These are phyloP conservation scores for Pollenia griseotomentosa DNA, from an alignment of 2,888 invertebrate genomes.

Conservation along the genomic window DNA sequence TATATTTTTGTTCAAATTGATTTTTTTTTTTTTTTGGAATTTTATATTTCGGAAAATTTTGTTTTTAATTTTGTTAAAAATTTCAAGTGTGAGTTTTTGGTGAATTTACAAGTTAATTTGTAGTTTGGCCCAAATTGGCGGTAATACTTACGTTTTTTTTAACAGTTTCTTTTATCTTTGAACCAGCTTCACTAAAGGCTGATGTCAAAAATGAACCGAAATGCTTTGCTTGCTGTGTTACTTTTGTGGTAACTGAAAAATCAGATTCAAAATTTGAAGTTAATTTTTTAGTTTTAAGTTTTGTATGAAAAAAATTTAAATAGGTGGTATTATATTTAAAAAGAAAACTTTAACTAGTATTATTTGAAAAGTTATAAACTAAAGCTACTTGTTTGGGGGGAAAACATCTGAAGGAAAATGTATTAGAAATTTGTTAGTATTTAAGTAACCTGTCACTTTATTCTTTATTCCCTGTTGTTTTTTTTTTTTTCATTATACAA, in stretches of 20 bases:
- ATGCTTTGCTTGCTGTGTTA: slow-evolving; percentile 94
- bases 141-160: slow-evolving; percentile 95
- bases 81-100: slow-evolving; percentile 18
- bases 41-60: slow-evolving; percentile 4
- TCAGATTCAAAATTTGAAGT: slow-evolving; percentile 56
- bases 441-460: slow-evolving; percentile 80
- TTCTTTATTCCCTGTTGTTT: slow-evolving; percentile 44
- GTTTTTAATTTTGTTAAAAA: not conserved
- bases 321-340: not conserved
- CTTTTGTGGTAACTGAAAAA: slow-evolving; percentile 92
- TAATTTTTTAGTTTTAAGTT: not conserved
- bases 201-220: slow-evolving; percentile 97
- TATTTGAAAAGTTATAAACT: slow-evolving; percentile 1
- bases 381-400: not conserved
- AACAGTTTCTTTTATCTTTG: slow-evolving; percentile 97
- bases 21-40: slow-evolving; percentile 33
- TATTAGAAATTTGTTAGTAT: slow-evolving; percentile 31
- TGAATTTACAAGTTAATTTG: slow-evolving; percentile 3
- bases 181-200: slow-evolving; percentile 97
- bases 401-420: not conserved
- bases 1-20: slow-evolving; percentile 33
- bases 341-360: not conserved
- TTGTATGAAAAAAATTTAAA: not conserved
- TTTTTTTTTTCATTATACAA: slow-evolving; percentile 32
- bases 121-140: slow-evolving; percentile 22